Evolutionary conservation across 35 echinoderm and acorn worm species (phyloP), one percentile per base, ranked within the genome.

Genomic region (Ophiothrix spiculata): DNA sequence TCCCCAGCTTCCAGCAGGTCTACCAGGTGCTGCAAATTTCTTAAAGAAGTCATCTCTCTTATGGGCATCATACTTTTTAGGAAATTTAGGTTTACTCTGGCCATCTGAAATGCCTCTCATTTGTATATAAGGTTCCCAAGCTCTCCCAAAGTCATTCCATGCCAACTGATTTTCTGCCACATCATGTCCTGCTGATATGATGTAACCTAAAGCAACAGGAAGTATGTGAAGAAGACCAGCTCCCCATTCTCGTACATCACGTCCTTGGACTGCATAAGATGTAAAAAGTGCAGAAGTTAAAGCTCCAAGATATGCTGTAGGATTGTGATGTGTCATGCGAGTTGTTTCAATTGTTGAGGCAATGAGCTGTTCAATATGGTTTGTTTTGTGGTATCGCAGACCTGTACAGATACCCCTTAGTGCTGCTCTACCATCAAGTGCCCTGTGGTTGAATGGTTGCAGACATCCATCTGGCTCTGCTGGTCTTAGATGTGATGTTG

Each of bases 261-360:
- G 86, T 14, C 86, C 88, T 37, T 93, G 95, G 13, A 93, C 76
- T 6, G 95, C 91, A 86, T 93, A 97, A 1, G 95, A 87, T 19
- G 95, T 93, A 46, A 97, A 97, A 23, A 97, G 79, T 32, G 95
- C 95, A 19, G 95, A 56, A 1, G 95, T 93, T 0, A 97, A 75
- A 37, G 87, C 91, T 25, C 95, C 95, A 4, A 97, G 86, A 54
- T 93, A 97, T 0, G 88, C 88, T 35, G 86, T 83, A 25, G 95
- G 95, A 56, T 97, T 84, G 40, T 97, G 91, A 54, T 97, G 95
- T 23, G 88, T 87, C 56, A 97, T 91, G 31, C 95, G 75, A 32
- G 84, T 84, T 80, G 88, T 93, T 83, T 97, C 95, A 39, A 97
- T 83, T 10, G 91, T 56, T 19, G 91, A 45, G 17, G 88, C 85